Conservation (phyloP, 1,140 invertebrate genomes). For the Holotrichia oblita region DNA sequence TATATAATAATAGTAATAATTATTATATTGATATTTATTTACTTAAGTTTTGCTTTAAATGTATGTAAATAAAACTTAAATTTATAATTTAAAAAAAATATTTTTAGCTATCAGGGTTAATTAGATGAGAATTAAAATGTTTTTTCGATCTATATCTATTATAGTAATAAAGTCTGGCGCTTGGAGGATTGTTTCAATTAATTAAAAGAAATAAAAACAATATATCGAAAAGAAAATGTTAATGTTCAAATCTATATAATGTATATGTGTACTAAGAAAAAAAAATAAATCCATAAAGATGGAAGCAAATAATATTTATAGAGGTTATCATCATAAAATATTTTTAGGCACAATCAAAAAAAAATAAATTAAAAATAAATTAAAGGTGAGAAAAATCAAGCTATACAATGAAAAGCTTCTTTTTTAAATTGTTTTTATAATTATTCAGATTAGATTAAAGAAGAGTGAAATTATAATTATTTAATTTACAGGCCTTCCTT, state of each 20-base stretch:
- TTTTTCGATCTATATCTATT: not conserved
- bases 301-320: not conserved
- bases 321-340: not conserved
- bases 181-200: not conserved
- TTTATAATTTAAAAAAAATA: no score
- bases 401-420: not conserved
- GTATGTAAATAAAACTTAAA: not conserved
- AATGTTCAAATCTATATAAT: conserved; percentile 29
- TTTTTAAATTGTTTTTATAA: no score
- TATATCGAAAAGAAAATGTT: conserved; percentile 14
- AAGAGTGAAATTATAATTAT: no score
- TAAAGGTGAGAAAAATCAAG: not conserved
- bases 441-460: no score
- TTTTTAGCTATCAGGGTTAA: conserved; percentile 12
- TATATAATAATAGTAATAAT: no score
- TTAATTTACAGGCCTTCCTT: no score
- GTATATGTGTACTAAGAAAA: conserved; percentile 7
- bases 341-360: conserved; percentile 12
- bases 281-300: not conserved
- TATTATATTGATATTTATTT: no score
- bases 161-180: not conserved
- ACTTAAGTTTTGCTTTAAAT: not conserved
- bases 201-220: not conserved
- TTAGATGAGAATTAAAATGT: conserved; percentile 7
- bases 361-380: no score